Evolutionary conservation across 2,797 vertebrate genomes (phyloP).

Genomic region (Prunella strophiata): DNA sequence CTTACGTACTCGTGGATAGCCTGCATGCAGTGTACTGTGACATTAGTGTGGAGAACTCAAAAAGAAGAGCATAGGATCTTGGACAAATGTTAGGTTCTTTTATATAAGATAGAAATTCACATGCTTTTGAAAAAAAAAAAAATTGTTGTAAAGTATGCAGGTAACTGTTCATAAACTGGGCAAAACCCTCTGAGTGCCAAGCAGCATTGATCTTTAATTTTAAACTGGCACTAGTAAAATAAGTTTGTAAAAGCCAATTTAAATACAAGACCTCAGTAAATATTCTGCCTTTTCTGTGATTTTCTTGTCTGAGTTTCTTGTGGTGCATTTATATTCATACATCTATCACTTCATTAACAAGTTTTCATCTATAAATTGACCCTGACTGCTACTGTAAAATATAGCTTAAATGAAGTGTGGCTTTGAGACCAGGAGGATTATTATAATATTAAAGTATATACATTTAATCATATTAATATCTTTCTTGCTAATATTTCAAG

Average conservation of each 20-base stretch:
- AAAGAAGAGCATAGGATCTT: neutral
- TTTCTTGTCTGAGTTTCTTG: neutral
- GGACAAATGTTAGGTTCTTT: neutral
- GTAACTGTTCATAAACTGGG: neutral
- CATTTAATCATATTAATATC: neutral
- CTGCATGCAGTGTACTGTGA: neutral
- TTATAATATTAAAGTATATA: slow-evolving; percentile 18
- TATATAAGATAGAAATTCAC: neutral
- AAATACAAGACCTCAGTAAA: neutral
- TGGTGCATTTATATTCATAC: slow-evolving; percentile 19
- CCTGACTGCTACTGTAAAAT: slow-evolving; percentile 4
- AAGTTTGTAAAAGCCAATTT: neutral
- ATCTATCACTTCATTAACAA: slow-evolving; percentile 25
- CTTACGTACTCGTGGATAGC: fast-evolving
- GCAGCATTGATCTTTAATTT: neutral
- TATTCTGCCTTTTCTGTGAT: neutral
- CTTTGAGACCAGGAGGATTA: slow-evolving; percentile 6
- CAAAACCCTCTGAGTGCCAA: neutral
- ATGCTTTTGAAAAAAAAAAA: neutral
- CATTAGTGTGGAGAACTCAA: neutral
- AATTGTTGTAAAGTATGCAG: neutral
- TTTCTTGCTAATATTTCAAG: slow-evolving; percentile 6
- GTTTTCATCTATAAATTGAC: slow-evolving; percentile 39
- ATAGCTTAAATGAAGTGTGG: slow-evolving; percentile 34
- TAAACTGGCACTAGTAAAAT: neutral